A percentile compares a stretch with the other conserved stretches of the same genome.
phyloP scores from a whole-genome alignment of 2,888 invertebrate genomes.

The Hoplodrina blanda region DNA sequence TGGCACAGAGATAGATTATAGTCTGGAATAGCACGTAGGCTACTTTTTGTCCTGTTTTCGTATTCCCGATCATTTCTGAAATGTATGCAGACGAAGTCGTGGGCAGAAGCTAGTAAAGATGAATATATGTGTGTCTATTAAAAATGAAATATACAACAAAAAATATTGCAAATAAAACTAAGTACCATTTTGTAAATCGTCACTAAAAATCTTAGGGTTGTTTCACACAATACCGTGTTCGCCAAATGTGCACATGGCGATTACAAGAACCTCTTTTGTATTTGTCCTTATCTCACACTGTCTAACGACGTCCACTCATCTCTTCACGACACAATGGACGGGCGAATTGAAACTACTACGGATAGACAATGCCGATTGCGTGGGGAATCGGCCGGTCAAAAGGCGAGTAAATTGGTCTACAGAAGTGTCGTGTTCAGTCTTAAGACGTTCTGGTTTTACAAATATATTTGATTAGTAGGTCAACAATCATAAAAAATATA shows the following conservation, averaged over 20 bases:
- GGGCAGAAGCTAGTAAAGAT: too few species aligned
- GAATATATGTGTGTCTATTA: not conserved
- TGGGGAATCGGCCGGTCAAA: conserved; percentile 76
- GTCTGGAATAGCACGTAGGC: too few species aligned
- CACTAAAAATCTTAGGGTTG: conserved; percentile 15
- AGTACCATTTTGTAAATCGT: not conserved
- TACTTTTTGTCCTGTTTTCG: too few species aligned
- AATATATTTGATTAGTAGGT: not conserved
- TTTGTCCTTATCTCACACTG: conserved; percentile 84
- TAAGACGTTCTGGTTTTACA: conserved; percentile 14
- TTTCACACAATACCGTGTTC: conserved; percentile 43
- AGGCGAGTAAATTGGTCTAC: conserved; percentile 69
- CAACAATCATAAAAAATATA: not conserved
- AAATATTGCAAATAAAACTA: not conserved
- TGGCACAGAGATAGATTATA: too few species aligned
- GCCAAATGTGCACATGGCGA: conserved; percentile 78
- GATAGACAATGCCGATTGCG: conserved; percentile 85
- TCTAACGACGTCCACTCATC: conserved; percentile 89
- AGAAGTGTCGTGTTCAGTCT: conserved; percentile 50
- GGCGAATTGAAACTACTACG: conserved; percentile 86
- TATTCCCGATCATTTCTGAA: too few species aligned
- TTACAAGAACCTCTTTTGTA: conserved; percentile 86
- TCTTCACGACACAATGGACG: conserved; percentile 82
- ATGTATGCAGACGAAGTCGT: too few species aligned
- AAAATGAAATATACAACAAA: not conserved